phyloP scores from a whole-genome alignment of 1,140 invertebrate genomes.

The Gryon sp. region DNA sequence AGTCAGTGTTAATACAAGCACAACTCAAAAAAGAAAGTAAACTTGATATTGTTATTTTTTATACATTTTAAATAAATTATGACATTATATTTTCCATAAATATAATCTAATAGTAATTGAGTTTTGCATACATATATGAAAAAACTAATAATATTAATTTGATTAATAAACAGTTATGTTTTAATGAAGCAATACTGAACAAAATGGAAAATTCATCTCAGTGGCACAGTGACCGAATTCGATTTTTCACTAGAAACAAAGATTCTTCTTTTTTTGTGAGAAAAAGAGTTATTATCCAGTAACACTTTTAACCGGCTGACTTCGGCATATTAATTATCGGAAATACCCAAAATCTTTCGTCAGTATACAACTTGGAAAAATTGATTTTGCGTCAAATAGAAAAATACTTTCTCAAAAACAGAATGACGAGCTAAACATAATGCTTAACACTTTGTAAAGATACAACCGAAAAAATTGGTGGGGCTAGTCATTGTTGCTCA shows the following conservation, averaged over 20 bases:
- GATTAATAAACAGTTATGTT: too few relatives aligned
- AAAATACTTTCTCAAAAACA: constrained; percentile 35
- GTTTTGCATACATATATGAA: too few relatives aligned
- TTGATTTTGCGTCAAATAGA: constrained; percentile 44
- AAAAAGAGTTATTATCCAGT: constrained; percentile 1
- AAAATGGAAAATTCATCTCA: too few relatives aligned
- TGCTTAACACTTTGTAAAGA: constrained; percentile 30
- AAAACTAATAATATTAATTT: too few relatives aligned
- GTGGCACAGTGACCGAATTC: not conserved
- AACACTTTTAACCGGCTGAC: constrained; percentile 23
- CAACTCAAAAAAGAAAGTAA: too few relatives aligned
- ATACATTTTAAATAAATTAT: too few relatives aligned
- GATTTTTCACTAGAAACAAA: not conserved
- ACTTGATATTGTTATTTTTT: too few relatives aligned
- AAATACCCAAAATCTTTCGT: constrained; percentile 19
- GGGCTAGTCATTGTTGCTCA: constrained; percentile 74
- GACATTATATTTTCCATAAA: too few relatives aligned
- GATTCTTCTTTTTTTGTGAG: not conserved
- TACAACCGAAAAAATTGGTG: constrained; percentile 26
- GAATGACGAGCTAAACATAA: constrained; percentile 20
- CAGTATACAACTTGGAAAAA: constrained; percentile 1
- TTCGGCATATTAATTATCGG: constrained; percentile 36
- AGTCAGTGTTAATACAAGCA: too few relatives aligned
- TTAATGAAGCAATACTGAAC: too few relatives aligned
- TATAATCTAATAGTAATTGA: too few relatives aligned